phyloP scores from a whole-genome alignment of 2,888 invertebrate species.

The Drosophila koepferae region DNA sequence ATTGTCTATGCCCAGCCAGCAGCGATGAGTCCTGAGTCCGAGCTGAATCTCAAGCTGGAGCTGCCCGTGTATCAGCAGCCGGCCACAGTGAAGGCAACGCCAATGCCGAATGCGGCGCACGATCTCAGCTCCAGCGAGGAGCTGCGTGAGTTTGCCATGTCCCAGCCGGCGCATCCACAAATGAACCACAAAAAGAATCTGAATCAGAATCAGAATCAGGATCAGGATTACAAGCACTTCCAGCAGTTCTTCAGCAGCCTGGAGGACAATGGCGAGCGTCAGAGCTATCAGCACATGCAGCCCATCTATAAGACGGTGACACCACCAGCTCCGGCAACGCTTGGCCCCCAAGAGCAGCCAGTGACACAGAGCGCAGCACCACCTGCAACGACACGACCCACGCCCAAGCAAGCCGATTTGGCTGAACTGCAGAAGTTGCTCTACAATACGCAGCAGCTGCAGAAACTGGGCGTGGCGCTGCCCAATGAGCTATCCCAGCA shows the following conservation, averaged over 20 bases:
- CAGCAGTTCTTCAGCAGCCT: conserved; percentile 71
- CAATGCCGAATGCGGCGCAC: not conserved
- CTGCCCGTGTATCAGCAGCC: conserved; percentile 61
- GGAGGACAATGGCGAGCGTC: conserved; percentile 67
- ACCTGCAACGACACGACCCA: conserved; percentile 30
- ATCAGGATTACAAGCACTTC: conserved; percentile 62
- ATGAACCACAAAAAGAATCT: not conserved
- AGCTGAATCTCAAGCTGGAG: conserved; percentile 56
- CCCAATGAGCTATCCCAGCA: conserved; percentile 78
- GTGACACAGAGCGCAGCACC: not conserved
- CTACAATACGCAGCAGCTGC: conserved; percentile 84
- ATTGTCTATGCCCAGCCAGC: conserved; percentile 73
- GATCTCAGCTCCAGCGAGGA: conserved; percentile 74
- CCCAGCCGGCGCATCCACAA: conserved; percentile 62
- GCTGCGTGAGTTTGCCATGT: conserved; percentile 71
- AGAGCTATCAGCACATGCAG: conserved; percentile 74
- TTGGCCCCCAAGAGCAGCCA: not conserved
- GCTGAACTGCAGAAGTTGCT: conserved; percentile 86
- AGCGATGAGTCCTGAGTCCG: conserved; percentile 19
- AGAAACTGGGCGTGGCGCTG: conserved; percentile 78
- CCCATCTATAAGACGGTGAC: conserved; percentile 78
- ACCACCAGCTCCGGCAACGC: not conserved
- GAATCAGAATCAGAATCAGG: conserved; percentile 1
- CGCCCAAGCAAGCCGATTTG: conserved; percentile 85
- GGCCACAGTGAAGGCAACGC: not conserved